Base-by-base conservation (phyloP, 1,140 invertebrate genomes). In the Achatina immaculata region DNA sequence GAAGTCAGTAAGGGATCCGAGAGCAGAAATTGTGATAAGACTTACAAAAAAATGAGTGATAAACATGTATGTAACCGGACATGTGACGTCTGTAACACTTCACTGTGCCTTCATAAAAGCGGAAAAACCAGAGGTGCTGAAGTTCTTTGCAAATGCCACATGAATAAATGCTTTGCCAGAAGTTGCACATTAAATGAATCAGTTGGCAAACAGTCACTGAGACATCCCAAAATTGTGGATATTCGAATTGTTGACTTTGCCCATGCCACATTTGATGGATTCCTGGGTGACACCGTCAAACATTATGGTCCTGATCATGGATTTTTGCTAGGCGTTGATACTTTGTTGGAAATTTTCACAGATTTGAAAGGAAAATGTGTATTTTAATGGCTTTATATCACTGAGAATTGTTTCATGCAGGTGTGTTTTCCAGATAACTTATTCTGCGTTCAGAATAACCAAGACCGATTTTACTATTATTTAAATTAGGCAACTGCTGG, bases 171-270 rank as follows among this genome's bases (percentile, higher is more conserved):
- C 2, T 42, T 28, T 19, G 7, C 38, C 6, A 7, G n/a, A 7
- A 16, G 11, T 3, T 31, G 19, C 11, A 31, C 11, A 68, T 21
- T 16, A 36, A 21, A 3, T 7, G 34, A 68, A 31, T 19, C 38
- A 6, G 24, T 40, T 21, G n/a, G n/a, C n/a, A n/a, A n/a, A n/a
- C 62, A 66, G 31, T 9, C 9, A 9, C 9, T 31, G 28, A 14
- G 28, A 9, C 19, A 31, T 66, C 14, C 62, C 9, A 51, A 51
- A 11, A 14, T 24, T 51, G 48, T 51, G 48, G 24, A 51, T 51
- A 94, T 97, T 1, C 94, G 96, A 84, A 96, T 98, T 93, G 98
- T 98, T 82, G 97, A 99, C 90, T 99, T 98, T 93, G 97, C 97
- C 36, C 96, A 98, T 91, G 96, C 96, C 11, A 91, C 90, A 31